phyloP scores from a whole-genome alignment of 2,113 vertebrate species.

The Chlamydotis undulata region DNA sequence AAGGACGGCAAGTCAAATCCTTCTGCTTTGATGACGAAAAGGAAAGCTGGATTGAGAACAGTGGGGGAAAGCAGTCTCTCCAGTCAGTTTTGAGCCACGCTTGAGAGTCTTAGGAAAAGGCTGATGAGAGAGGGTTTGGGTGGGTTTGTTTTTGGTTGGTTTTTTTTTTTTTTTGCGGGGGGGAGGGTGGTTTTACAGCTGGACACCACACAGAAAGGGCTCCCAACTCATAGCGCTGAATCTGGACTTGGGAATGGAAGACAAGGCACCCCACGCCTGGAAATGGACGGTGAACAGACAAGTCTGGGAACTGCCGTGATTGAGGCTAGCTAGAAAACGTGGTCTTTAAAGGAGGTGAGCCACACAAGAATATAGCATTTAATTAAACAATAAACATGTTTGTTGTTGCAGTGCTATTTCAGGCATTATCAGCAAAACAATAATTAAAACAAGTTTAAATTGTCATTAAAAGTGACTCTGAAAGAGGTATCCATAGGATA shows the following conservation, averaged over 20 bases:
- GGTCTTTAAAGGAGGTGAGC: not conserved
- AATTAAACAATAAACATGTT: no score
- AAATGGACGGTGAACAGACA: not conserved
- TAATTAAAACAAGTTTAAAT: not conserved
- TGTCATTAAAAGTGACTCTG: not conserved
- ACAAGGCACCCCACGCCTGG: not conserved
- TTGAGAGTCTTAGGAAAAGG: not conserved
- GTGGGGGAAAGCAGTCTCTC: not conserved
- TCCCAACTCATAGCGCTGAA: no score
- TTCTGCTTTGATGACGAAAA: not conserved
- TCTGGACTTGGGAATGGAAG: not conserved
- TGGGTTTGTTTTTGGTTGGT: no score
- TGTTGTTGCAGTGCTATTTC: not conserved
- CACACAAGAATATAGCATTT: no score
- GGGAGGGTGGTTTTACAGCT: not conserved
- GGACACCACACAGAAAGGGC: no score
- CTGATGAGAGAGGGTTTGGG: no score
- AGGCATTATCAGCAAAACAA: not conserved
- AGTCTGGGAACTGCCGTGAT: not conserved
- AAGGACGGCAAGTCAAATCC: not conserved
- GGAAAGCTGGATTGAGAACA: fast-evolving
- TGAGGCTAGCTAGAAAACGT: not conserved
- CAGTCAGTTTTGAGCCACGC: not conserved
- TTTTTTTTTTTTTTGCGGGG: no score
- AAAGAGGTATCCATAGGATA: not conserved